A percentile compares a stretch with the other conserved stretches of the same genome.
Evolutionary conservation across 1,140 invertebrate genomes (phyloP).

Genomic region (Papilio glaucus): DNA sequence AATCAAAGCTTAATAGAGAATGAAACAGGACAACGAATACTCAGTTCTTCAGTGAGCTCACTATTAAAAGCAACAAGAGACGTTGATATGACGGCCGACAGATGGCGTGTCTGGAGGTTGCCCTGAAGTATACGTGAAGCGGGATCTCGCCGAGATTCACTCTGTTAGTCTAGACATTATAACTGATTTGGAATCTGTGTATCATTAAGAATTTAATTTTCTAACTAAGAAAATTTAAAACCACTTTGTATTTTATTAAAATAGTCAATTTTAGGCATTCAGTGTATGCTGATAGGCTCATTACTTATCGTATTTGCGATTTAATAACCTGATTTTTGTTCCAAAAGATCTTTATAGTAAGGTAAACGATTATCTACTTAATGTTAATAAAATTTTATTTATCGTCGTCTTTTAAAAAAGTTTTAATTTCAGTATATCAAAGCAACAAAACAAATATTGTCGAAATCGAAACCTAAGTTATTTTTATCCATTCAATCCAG

Average conservation of each 20-base stretch:
- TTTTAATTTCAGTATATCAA: background rate
- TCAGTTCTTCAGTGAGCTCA: background rate
- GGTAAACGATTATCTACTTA: too few species aligned
- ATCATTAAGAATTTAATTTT: background rate
- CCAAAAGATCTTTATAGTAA: too few species aligned
- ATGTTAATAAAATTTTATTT: too few species aligned
- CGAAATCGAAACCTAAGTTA: background rate
- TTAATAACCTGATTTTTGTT: too few species aligned
- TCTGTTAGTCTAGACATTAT: background rate
- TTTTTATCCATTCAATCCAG: slow-evolving; percentile 6
- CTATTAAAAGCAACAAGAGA: background rate
- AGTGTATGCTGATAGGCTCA: too few species aligned
- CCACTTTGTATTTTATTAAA: too few species aligned
- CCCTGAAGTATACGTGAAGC: background rate
- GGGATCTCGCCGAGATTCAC: background rate
- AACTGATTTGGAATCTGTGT: background rate
- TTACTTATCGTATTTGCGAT: too few species aligned
- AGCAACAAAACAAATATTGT: slow-evolving; percentile 12
- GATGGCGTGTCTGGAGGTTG: slow-evolving; percentile 10
- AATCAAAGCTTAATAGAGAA: background rate
- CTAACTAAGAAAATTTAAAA: too few species aligned
- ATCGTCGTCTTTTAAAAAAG: too few species aligned
- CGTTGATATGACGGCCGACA: background rate
- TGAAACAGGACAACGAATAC: background rate
- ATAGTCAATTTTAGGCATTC: too few species aligned